Base-by-base conservation (phyloP, 2,113 vertebrate species). In the Pontoporia blainvillei region DNA sequence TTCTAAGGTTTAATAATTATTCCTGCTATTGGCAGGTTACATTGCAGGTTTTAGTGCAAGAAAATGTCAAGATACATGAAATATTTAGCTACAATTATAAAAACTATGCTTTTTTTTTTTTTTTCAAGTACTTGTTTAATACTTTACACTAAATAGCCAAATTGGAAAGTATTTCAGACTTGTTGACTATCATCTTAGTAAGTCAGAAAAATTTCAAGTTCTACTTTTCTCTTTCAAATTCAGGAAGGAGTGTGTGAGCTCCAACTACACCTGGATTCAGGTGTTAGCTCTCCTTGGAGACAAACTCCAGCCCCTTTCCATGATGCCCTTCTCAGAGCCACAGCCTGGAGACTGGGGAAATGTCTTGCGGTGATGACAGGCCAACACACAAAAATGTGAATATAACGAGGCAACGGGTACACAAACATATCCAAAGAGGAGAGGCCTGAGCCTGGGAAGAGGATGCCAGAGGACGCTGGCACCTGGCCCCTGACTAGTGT, bases 41-140 rank as follows among this genome's bases (percentile, higher is more conserved):
- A 31, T 34, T 52, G 25, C 1, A 71, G 36, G 8, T 85, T 90
- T 92, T 91, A 76, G 52, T 29, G 46, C 36, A 52, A 83, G 49
- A 90, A 88, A 66, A 87, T 72, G 29, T 79, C 62, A 83, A 96
- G 71, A 78, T 88, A 34, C 8, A 34, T 73, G 15, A 97, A 91
- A 69, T 46, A 72, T 34, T 71, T 92, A 57, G 23, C 23, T 85
- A 41, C 11, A 62, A 23, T 91, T 73, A 36, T 39, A 81, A 83
- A 91, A 29, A 13, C 66, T 49, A 75, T 39, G 57, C 23, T 92
- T 91, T 41, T 36, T 66, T 39, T 41, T 36, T 66, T 39, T 31
- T 44, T 39, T 11, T 13, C n/a, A 72, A 84, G 31, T 76, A 52
- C 31, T 85, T 91, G 59, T 57, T 90, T 62, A 94, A 41, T 11